These are phyloP conservation scores for Hassar affinis DNA, from an alignment of 2,113 vertebrate species.

Conservation along the genomic window DNA sequence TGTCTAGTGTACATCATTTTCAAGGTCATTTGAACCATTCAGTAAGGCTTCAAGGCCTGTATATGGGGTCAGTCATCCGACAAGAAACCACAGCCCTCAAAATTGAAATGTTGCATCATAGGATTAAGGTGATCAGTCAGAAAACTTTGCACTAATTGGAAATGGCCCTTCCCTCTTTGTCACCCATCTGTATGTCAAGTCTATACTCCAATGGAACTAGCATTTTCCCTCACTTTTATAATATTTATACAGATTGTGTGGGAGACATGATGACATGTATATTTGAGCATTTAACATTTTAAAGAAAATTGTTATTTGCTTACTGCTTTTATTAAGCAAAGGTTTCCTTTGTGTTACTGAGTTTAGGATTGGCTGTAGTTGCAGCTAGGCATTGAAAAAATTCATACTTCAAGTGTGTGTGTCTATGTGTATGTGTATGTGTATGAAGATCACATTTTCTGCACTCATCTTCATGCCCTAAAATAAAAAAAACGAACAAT, in stretches of 20 bases:
- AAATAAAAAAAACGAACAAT: conserved; percentile 22
- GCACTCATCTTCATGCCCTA: neutral
- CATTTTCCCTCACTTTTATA: no score
- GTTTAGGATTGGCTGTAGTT: neutral
- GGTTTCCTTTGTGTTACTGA: neutral
- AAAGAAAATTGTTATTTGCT: neutral
- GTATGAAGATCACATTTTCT: neutral
- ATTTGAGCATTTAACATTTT: neutral
- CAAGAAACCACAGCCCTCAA: no score
- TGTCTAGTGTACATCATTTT: no score
- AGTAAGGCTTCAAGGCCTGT: no score
- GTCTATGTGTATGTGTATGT: neutral
- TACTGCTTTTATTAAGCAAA: neutral
- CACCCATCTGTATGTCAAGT: no score
- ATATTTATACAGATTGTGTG: neutral
- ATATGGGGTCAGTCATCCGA: no score
- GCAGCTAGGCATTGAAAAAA: neutral
- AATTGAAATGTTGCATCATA: no score
- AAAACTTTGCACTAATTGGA: no score
- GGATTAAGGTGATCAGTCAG: no score
- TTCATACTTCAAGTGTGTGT: neutral
- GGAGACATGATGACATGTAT: neutral
- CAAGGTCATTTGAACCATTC: no score
- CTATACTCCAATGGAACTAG: no score
- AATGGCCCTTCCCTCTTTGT: no score